A percentile compares a stretch with the other conserved stretches of the same genome.
phyloP scores from a whole-genome alignment of 2,888 invertebrate genomes.

The Boloria selene region DNA sequence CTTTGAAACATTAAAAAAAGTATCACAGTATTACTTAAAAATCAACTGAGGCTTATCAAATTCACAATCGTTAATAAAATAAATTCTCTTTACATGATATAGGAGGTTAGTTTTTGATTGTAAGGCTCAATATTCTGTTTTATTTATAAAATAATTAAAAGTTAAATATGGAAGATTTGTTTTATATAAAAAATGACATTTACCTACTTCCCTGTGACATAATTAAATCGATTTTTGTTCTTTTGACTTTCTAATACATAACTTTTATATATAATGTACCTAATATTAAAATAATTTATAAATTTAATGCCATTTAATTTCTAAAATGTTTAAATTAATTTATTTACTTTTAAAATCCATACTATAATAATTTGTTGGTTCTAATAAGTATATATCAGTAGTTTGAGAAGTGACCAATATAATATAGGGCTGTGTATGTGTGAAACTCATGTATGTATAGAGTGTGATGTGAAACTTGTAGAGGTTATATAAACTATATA shows the following conservation, averaged over 20 bases:
- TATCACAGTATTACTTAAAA: no score
- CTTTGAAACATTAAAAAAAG: not conserved
- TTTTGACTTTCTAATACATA: no score
- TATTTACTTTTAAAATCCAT: conserved; percentile 12
- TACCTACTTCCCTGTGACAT: not conserved
- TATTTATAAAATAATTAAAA: no score
- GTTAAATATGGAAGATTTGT: not conserved
- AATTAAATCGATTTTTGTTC: no score
- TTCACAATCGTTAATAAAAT: conserved; percentile 4
- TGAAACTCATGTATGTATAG: conserved; percentile 38
- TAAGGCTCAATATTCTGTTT: not conserved
- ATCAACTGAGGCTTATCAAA: not conserved
- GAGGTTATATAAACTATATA: conserved; percentile 17
- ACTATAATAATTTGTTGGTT: conserved; percentile 16
- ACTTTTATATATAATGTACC: not conserved
- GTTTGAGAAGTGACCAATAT: conserved; percentile 38
- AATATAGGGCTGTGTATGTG: conserved; percentile 49
- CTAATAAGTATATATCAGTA: conserved; percentile 25
- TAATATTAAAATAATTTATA: conserved; percentile 12
- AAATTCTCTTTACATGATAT: conserved; percentile 3
- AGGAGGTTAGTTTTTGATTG: not conserved
- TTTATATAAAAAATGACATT: not conserved
- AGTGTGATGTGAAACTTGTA: conserved; percentile 23
- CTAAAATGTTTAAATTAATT: conserved; percentile 11
- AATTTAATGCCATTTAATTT: conserved; percentile 16